phyloP scores from a whole-genome alignment of 2,888 invertebrate species.

The Aporophyla lueneburgensis region DNA sequence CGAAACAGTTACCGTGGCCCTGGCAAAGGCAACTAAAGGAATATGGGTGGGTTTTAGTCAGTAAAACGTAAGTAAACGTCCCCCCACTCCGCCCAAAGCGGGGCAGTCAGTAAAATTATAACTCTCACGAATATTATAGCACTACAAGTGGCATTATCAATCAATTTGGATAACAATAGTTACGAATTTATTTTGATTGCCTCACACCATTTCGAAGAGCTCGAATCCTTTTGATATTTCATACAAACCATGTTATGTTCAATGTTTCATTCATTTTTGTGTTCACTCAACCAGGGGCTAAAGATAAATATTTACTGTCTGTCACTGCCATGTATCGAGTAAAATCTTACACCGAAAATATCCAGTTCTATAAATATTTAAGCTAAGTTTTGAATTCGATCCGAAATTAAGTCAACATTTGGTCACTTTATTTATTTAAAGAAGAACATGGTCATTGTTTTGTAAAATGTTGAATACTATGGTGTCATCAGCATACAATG shows the following conservation, averaged over 20 bases:
- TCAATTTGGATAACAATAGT: constrained; percentile 19
- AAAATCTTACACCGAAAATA: not conserved
- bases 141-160: constrained; percentile 5
- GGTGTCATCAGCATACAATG: too few relatives aligned
- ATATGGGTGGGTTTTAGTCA: too few relatives aligned
- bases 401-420: not conserved
- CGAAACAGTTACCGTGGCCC: too few relatives aligned
- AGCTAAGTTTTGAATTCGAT: not conserved
- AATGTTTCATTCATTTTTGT: not conserved
- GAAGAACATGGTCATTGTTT: not conserved
- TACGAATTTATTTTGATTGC: constrained; percentile 21
- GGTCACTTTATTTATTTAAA: not conserved
- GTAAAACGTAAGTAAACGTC: too few relatives aligned
- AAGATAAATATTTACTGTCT: not conserved
- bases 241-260: not conserved
- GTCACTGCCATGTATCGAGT: not conserved
- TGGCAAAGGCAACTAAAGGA: too few relatives aligned
- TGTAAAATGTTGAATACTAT: not conserved
- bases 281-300: not conserved
- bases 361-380: not conserved
- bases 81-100: too few relatives aligned
- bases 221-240: constrained; percentile 11
- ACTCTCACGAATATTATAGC: not conserved
- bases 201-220: too few relatives aligned
- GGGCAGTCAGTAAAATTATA: too few relatives aligned